These are phyloP conservation scores for Metopia argyrocephala DNA, from an alignment of 2,888 invertebrate genomes.

Conservation along the genomic window DNA sequence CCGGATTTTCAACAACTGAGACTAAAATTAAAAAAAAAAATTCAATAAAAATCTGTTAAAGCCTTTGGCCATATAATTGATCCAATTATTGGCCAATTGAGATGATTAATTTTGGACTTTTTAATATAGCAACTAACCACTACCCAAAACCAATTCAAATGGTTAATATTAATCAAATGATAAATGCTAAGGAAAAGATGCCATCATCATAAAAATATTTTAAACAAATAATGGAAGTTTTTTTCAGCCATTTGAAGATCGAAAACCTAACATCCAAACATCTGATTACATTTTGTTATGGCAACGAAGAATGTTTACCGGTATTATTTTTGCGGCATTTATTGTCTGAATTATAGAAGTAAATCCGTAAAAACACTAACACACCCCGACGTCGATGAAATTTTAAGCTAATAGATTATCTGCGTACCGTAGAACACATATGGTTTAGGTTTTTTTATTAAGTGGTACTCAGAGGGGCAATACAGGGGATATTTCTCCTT, in stretches of 20 bases:
- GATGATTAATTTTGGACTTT: constrained; percentile 80
- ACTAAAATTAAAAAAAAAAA: constrained; percentile 70
- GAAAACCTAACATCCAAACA: too few species aligned
- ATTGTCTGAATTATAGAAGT: too few species aligned
- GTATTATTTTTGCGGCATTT: too few species aligned
- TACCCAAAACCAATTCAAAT: constrained; percentile 80
- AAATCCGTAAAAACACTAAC: too few species aligned
- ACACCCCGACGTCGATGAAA: too few species aligned
- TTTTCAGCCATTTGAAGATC: constrained; percentile 81
- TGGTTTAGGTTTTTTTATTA: too few species aligned
- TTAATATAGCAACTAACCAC: constrained; percentile 80
- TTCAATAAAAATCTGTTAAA: constrained; percentile 79
- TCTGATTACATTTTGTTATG: too few species aligned
- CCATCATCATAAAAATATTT: constrained; percentile 74
- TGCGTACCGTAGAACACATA: too few species aligned
- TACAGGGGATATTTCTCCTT: too few species aligned
- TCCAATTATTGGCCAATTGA: constrained; percentile 83
- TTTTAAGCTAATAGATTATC: too few species aligned
- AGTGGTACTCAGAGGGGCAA: too few species aligned
- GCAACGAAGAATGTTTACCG: too few species aligned
- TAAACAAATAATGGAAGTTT: constrained; percentile 81
- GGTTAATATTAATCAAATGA: constrained; percentile 76
- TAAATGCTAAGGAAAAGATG: constrained; percentile 74
- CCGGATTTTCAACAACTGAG: constrained; percentile 80
- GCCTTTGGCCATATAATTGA: constrained; percentile 90